phyloP scores from a whole-genome alignment of 2,113 vertebrate genomes.

The Dendropsophus ebraccatus region DNA sequence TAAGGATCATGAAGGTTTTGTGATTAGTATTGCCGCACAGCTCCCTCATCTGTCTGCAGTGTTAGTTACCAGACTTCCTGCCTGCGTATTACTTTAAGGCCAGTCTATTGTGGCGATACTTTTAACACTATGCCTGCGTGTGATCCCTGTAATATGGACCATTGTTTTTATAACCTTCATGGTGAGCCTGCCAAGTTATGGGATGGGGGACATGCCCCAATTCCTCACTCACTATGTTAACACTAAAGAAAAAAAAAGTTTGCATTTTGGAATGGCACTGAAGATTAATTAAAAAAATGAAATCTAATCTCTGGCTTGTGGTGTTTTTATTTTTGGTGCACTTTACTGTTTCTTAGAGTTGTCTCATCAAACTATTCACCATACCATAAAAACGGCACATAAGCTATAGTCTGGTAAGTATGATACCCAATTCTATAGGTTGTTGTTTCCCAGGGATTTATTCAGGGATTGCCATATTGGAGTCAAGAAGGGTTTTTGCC shows the following conservation, averaged over 20 bases:
- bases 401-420: no score
- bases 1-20: conserved; percentile 11
- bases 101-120: background rate
- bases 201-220: background rate
- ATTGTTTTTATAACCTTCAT: conserved; percentile 43
- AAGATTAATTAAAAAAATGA: conserved; percentile 54
- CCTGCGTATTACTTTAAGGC: conserved; percentile 27
- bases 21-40: background rate
- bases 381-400: no score
- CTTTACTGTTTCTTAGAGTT: background rate
- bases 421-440: no score
- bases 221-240: conserved; percentile 45
- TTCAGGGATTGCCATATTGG: no score
- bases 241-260: conserved; percentile 55
- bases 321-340: background rate
- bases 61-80: conserved; percentile 26
- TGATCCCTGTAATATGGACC: conserved; percentile 32
- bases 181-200: conserved; percentile 23
- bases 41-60: conserved; percentile 22
- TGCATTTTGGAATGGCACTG: conserved; percentile 60
- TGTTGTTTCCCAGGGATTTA: no score
- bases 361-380: no score
- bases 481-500: no score
- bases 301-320: background rate
- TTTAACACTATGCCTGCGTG: conserved; percentile 44